Evolutionary conservation across 2,113 vertebrate species (phyloP).

Genomic region (Nestor notabilis): DNA sequence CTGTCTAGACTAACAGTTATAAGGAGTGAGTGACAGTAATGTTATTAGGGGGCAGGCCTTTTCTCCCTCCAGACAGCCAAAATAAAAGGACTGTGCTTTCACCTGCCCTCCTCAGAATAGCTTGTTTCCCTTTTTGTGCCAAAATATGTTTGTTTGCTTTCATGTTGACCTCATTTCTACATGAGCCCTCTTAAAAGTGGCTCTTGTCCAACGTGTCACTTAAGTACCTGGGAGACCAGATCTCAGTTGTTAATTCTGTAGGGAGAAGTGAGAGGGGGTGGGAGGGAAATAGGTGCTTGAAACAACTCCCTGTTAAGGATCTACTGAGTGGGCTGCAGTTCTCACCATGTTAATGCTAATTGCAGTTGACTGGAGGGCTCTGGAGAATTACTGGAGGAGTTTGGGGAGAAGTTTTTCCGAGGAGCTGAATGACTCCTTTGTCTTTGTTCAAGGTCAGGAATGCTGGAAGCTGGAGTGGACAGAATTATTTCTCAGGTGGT

Average conservation of each 20-base stretch:
- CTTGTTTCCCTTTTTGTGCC: constrained; percentile 14
- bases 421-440: constrained; percentile 80
- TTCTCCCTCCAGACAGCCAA: constrained; percentile 10
- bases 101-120: constrained; percentile 35
- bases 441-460: constrained; percentile 89
- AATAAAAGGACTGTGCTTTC: constrained; percentile 2
- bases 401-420: constrained; percentile 37
- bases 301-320: constrained; percentile 40
- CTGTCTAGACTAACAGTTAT: constrained; percentile 51
- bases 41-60: not conserved
- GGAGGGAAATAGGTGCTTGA: constrained; percentile 31
- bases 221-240: constrained; percentile 56
- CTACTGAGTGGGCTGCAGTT: constrained; percentile 27
- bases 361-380: constrained; percentile 77
- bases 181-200: constrained; percentile 21
- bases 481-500: constrained; percentile 96
- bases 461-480: constrained; percentile 92
- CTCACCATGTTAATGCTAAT: constrained; percentile 65
- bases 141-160: constrained; percentile 49
- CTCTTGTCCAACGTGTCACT: constrained; percentile 14
- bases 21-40: not conserved
- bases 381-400: constrained; percentile 33
- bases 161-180: constrained; percentile 45
- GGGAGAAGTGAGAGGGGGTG: not conserved
- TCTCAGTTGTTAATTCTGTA: constrained; percentile 34